Evolutionary conservation across 2,888 invertebrate species (phyloP), one percentile per base, ranked within the genome.

Genomic region (Ectobius pallidus): DNA sequence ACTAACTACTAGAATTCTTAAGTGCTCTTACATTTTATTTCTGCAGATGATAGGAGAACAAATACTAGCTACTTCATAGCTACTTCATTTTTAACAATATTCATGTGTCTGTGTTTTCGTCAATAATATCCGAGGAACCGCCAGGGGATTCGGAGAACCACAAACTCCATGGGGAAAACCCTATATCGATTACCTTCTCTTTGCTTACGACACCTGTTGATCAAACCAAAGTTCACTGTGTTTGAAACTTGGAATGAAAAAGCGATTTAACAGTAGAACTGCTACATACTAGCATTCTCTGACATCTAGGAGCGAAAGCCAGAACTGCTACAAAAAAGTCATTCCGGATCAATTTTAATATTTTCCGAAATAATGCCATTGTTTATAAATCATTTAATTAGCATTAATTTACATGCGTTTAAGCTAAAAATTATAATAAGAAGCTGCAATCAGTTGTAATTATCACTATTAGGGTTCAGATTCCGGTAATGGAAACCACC

Each of bases 131-230:
- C 11, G 1, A 46, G 18, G 18, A 46, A 18, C 18, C 2, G 49
- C 3, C 16, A 18, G 20, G 49, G 7, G 20, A 52, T 18, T 52
- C 22, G 14, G 16, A 25, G 11, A 52, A 52, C 52, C 52, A 18
- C 16, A 52, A 52, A 52, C 25, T 25, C 20, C 20, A 52, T 22
- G 52, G 25, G 52, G 20, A 22, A 22, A 52, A 49, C 22, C 52
- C 25, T 14, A 42, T 63, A 63, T 63, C 34, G 63, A 63, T 63
- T 63, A 32, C 25, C 42, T 25, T 52, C 20, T 52, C 16, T 25
- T n/a, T 3, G 1, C 11, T 2, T 42, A 16, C 25, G 16, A 22
- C 42, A 63, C 63, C 63, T 63, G 63, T 63, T 63, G 63, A 63
- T 63, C 63, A 63, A 61, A 61, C 11, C 32, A 52, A 52, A 16